Evolutionary conservation across 2,888 invertebrate genomes (phyloP), one percentile per base, ranked within the genome.

Genomic region (Fabriciana adippe): DNA sequence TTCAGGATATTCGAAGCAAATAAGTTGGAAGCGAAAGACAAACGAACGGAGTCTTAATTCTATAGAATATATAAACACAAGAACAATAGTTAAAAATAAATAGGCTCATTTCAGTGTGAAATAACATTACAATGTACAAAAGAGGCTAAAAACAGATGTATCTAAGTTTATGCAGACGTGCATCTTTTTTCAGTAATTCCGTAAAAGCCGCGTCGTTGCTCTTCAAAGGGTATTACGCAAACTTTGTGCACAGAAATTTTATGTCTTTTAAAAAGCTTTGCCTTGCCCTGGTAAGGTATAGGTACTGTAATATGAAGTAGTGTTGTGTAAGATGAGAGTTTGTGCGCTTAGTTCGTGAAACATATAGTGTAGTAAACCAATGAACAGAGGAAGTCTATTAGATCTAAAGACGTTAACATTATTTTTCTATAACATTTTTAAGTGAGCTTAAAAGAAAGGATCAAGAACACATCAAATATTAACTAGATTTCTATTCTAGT

Each of bases 171-270:
- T 63, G 55, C 48, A 48, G 54, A 59, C 47, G 48, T 66, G 71
- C 64, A 67, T 69, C 62, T 71, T 71, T 69, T 72, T 70, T 66
- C 62, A 67, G 74, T 73, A 69, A 72, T 74, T 68, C 71, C 72
- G 74, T 73, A 69, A 68, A 71, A 65, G 73, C 73, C 64, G 70
- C 69, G 68, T 72, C 64, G 68, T 15, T 67, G 56, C 64, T 61
- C 60, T 48, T 55, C 66, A 70, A 73, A 69, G 66, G 64, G 67
- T 65, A 73, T 72, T 69, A 73, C 64, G 69, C 72, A 71, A 70
- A 73, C 61, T 72, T 66, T 60, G 70, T 67, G 68, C 69, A 69
- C 55, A 55, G 66, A 66, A 66, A 66, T 54, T 64, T 70, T 57
- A 70, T 70, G 60, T 67, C 70, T 70, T 61, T 61, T 67, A 67